These are phyloP conservation scores for Neogobius melanostomus DNA, from an alignment of 2,113 vertebrate species.

Conservation along the genomic window DNA sequence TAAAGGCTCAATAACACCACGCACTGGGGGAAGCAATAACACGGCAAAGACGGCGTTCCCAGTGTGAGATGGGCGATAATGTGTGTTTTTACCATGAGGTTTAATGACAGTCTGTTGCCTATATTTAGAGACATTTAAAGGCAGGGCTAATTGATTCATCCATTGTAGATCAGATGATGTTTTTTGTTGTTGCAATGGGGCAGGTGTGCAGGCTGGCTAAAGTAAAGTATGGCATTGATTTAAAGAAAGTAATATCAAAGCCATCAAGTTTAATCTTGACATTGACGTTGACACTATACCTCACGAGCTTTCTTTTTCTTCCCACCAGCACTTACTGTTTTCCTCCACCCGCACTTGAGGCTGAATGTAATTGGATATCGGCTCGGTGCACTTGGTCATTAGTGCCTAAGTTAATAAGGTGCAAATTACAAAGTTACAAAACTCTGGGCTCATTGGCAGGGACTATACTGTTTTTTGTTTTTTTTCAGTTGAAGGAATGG, in stretches of 20 bases:
- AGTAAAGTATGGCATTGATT: too few relatives aligned
- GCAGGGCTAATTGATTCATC: not conserved
- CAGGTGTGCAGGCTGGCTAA: not conserved
- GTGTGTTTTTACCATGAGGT: not conserved
- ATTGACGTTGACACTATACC: conserved; percentile 16
- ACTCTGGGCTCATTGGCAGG: conserved; percentile 33
- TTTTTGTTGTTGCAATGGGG: not conserved
- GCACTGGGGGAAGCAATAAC: conserved; percentile 32
- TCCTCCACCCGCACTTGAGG: conserved; percentile 23
- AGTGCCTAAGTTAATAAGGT: conserved; percentile 36
- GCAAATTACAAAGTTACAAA: conserved; percentile 32
- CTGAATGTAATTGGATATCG: conserved; percentile 44
- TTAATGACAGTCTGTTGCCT: not conserved
- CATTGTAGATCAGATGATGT: not conserved
- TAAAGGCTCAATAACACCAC: conserved; percentile 19
- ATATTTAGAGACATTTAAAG: not conserved
- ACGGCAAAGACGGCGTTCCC: not conserved
- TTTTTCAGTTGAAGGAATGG: conserved; percentile 17
- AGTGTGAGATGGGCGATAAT: not conserved
- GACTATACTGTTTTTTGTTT: not conserved
- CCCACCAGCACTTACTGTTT: conserved; percentile 11
- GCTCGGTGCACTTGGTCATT: conserved; percentile 43
- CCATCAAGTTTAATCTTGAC: not conserved
- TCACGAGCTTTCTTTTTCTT: conserved; percentile 31
- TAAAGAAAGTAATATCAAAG: too few relatives aligned